Conservation (phyloP, 1,140 invertebrate species). For the Melitaea cinxia region DNA sequence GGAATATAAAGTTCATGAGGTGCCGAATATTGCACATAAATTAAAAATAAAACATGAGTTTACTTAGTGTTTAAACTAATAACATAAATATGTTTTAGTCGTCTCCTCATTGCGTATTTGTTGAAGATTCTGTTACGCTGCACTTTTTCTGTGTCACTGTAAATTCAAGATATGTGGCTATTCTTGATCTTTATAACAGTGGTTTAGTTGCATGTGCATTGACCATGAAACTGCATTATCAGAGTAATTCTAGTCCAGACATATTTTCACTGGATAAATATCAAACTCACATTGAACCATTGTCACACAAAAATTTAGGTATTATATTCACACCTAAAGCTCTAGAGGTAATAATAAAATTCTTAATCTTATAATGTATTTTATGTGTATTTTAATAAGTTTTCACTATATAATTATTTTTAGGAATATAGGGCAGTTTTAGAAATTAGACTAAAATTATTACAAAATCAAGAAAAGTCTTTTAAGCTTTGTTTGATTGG, state of each 20-base stretch:
- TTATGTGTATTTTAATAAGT: not conserved
- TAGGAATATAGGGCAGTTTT: slow-evolving; percentile 71
- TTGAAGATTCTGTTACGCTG: slow-evolving; percentile 69
- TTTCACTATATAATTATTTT: slow-evolving; percentile 21
- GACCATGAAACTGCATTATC: slow-evolving; percentile 65
- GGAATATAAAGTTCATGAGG: slow-evolving; percentile 70
- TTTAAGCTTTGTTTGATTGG: slow-evolving; percentile 71
- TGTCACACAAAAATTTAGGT: slow-evolving; percentile 65
- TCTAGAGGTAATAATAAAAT: slow-evolving; percentile 52
- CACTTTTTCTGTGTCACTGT: slow-evolving; percentile 69
- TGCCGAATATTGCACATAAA: slow-evolving; percentile 23
- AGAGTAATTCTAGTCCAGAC: slow-evolving; percentile 51
- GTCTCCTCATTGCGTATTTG: slow-evolving; percentile 69
- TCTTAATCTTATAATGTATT: not conserved
- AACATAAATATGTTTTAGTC: slow-evolving; percentile 48
- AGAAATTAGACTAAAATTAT: slow-evolving; percentile 66
- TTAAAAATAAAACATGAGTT: not conserved
- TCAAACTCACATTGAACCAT: slow-evolving; percentile 68
- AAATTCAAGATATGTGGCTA: slow-evolving; percentile 55
- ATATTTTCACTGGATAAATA: slow-evolving; percentile 72
- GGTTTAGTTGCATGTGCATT: slow-evolving; percentile 68
- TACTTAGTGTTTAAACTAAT: not conserved
- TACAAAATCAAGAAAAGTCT: slow-evolving; percentile 67
- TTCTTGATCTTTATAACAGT: slow-evolving; percentile 70
- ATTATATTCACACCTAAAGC: slow-evolving; percentile 72